Evolutionary conservation across 2,113 vertebrate genomes (phyloP).

Genomic region (Proterorhinus semilunaris): DNA sequence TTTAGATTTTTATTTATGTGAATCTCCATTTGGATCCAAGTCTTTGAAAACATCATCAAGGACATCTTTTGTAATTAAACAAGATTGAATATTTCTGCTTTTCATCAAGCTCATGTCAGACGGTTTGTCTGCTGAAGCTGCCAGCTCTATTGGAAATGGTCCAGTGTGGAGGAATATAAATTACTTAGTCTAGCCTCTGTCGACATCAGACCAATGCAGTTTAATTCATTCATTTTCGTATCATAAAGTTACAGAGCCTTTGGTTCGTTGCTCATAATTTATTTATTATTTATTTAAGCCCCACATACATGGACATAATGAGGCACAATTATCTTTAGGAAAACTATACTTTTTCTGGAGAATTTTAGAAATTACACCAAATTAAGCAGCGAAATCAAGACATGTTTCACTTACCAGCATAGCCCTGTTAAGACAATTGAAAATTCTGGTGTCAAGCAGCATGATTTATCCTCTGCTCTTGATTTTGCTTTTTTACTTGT

Average conservation of each 20-base stretch:
- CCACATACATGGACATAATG: not conserved
- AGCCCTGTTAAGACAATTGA: no score
- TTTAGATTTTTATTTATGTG: not conserved
- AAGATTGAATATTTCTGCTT: not conserved
- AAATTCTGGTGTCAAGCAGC: no score
- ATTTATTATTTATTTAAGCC: no score
- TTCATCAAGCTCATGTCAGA: not conserved
- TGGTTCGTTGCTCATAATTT: no score
- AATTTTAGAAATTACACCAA: not conserved
- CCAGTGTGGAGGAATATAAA: not conserved
- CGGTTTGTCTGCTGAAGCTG: conserved; percentile 2
- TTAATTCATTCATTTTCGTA: not conserved
- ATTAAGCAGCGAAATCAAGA: no score
- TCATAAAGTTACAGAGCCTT: not conserved
- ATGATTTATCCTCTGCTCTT: not conserved
- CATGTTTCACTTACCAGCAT: no score
- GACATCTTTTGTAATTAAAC: not conserved
- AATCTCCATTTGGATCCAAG: not conserved
- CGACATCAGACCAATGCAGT: not conserved
- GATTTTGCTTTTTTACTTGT: not conserved
- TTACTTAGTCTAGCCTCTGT: not conserved
- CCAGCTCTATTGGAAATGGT: not conserved
- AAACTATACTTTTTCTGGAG: not conserved
- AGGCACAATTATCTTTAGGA: not conserved
- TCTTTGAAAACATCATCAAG: conserved; percentile 2